Conservation (phyloP, 2,888 invertebrate species). For the Hermaeophaga mercurialis region DNA sequence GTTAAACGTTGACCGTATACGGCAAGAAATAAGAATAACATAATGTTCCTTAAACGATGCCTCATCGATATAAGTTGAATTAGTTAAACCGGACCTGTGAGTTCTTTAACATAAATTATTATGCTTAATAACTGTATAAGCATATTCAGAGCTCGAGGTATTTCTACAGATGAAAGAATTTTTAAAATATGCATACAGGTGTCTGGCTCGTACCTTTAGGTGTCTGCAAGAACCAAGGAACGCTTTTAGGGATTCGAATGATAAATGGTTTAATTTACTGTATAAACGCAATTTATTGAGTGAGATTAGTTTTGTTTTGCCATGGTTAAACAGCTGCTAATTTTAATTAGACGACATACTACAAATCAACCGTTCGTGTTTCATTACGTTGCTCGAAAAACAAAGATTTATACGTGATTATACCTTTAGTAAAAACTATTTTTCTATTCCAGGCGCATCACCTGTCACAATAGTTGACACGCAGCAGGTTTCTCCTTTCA, state of each 20-base stretch:
- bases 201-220: conserved; percentile 11
- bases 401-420: too few relatives aligned
- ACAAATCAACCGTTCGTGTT: too few relatives aligned
- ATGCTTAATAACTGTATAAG: conserved; percentile 14
- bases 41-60: neutral
- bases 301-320: too few relatives aligned
- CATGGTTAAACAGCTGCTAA: too few relatives aligned
- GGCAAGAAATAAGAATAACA: too few relatives aligned
- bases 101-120: conserved; percentile 19
- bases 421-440: too few relatives aligned
- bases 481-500: neutral
- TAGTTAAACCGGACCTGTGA: conserved; percentile 4
- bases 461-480: conserved; percentile 14
- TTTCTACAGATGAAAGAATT: conserved; percentile 5
- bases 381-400: too few relatives aligned
- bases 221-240: conserved; percentile 1
- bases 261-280: conserved; percentile 6
- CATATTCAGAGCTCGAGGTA: neutral
- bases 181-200: conserved; percentile 15
- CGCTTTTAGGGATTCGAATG: conserved; percentile 2
- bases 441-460: conserved; percentile 13
- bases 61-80: neutral
- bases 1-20: neutral
- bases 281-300: too few relatives aligned
- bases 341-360: too few relatives aligned